A percentile compares a stretch with the other conserved stretches of the same genome.
These are phyloP conservation scores for Schizopygopsis pylzovi DNA, from an alignment of 2,797 vertebrate genomes.

Conservation along the genomic window DNA sequence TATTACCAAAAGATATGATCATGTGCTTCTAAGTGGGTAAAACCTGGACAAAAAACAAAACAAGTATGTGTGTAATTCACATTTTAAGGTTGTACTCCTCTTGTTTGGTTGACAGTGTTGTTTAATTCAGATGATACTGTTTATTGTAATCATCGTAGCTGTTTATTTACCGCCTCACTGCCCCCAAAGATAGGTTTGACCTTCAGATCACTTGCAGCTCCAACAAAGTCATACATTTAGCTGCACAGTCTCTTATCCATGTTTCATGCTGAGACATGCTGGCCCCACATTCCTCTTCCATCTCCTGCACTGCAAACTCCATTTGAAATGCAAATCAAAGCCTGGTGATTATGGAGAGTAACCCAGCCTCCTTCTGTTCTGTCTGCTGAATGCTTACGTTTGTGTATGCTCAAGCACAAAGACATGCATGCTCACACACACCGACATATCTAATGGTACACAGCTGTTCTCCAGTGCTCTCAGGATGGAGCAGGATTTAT, in stretches of 20 bases:
- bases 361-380: slow-evolving; percentile 41
- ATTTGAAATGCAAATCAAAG: slow-evolving; percentile 61
- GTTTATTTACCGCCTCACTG: slow-evolving; percentile 36
- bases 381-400: slow-evolving; percentile 23
- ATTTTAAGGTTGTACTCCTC: slow-evolving; percentile 13
- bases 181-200: slow-evolving; percentile 51
- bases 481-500: slow-evolving; percentile 35
- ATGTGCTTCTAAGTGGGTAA: too few relatives aligned
- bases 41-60: too few relatives aligned
- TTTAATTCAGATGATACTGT: slow-evolving; percentile 16
- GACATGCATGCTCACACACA: slow-evolving; percentile 41
- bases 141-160: slow-evolving; percentile 27
- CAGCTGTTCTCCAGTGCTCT: slow-evolving; percentile 23
- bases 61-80: neutral
- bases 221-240: neutral
- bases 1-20: too few relatives aligned
- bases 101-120: neutral
- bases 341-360: slow-evolving; percentile 41
- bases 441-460: slow-evolving; percentile 10
- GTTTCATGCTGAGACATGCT: neutral
- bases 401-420: slow-evolving; percentile 26
- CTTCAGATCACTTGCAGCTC: slow-evolving; percentile 49
- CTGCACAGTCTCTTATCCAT: neutral
- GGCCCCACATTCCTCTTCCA: slow-evolving; percentile 27
- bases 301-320: slow-evolving; percentile 51